These are phyloP conservation scores for Pituophis catenifer DNA, from an alignment of 2,113 vertebrate genomes.

Conservation along the genomic window DNA sequence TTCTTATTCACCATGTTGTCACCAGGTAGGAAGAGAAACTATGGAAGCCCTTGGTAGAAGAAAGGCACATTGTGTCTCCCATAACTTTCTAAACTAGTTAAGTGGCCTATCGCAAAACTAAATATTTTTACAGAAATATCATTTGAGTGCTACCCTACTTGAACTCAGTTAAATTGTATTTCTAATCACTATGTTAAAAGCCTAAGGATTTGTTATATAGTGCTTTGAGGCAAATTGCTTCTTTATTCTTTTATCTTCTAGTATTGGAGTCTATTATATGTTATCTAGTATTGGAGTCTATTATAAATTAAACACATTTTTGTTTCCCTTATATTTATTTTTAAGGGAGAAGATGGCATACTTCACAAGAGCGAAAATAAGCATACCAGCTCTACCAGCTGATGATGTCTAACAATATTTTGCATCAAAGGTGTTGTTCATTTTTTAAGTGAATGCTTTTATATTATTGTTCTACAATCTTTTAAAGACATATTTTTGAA, in stretches of 20 bases:
- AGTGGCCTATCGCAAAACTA: not conserved
- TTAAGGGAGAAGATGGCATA: conserved; percentile 85
- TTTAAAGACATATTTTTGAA: not conserved
- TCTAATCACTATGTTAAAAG: not conserved
- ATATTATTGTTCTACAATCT: conserved; percentile 12
- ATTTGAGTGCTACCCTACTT: not conserved
- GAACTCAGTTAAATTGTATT: not conserved
- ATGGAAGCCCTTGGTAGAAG: not conserved
- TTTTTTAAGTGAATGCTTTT: conserved; percentile 15
- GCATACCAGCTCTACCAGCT: conserved; percentile 78
- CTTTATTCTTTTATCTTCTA: not conserved
- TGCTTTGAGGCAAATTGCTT: not conserved
- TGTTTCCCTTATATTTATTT: conserved; percentile 2
- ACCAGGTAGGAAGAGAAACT: not conserved
- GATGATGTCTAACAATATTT: conserved; percentile 76
- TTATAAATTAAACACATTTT: not conserved
- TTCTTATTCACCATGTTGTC: not conserved
- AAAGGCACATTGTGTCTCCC: not conserved
- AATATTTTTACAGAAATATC: not conserved
- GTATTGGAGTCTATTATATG: not conserved
- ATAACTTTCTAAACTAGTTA: not conserved
- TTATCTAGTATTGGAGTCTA: not conserved
- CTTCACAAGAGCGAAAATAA: conserved; percentile 82
- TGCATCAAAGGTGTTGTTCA: conserved; percentile 40
- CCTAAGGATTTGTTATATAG: not conserved